A percentile compares a stretch with the other conserved stretches of the same genome.
Evolutionary conservation across 2,113 vertebrate species (phyloP).

Genomic region (Theristicus caerulescens): DNA sequence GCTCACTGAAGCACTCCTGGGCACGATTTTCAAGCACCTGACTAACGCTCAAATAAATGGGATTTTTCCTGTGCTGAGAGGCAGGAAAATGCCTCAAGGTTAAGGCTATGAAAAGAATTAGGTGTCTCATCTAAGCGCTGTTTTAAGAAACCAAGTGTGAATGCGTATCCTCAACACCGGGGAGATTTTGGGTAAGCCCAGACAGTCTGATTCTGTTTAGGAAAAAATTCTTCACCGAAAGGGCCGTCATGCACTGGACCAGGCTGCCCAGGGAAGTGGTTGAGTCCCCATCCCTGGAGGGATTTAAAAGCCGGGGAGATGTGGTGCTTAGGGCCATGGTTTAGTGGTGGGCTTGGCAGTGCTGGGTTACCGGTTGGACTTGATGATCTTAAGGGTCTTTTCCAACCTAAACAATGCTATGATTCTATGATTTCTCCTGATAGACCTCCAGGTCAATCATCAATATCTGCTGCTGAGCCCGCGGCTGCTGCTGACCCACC

Average conservation of each 20-base stretch:
- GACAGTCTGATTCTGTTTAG: too few species aligned
- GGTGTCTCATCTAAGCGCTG: background rate
- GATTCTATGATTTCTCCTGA: background rate
- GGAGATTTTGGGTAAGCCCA: background rate
- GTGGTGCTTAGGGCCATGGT: too few species aligned
- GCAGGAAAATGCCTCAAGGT: background rate
- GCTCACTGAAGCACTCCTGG: background rate
- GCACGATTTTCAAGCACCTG: background rate
- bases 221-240: too few species aligned
- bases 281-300: too few species aligned
- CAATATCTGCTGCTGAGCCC: background rate
- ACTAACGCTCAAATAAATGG: background rate
- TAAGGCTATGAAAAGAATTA: background rate
- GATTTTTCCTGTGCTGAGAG: background rate
- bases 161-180: fast-evolving
- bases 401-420: too few species aligned
- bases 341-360: too few species aligned
- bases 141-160: background rate
- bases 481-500: background rate
- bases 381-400: too few species aligned
- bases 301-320: too few species aligned
- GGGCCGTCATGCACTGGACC: too few species aligned
- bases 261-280: too few species aligned
- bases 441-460: background rate
- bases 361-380: too few species aligned